Evolutionary conservation across 2,888 invertebrate species (phyloP).

Genomic region (Neoitamus cyanurus): DNA sequence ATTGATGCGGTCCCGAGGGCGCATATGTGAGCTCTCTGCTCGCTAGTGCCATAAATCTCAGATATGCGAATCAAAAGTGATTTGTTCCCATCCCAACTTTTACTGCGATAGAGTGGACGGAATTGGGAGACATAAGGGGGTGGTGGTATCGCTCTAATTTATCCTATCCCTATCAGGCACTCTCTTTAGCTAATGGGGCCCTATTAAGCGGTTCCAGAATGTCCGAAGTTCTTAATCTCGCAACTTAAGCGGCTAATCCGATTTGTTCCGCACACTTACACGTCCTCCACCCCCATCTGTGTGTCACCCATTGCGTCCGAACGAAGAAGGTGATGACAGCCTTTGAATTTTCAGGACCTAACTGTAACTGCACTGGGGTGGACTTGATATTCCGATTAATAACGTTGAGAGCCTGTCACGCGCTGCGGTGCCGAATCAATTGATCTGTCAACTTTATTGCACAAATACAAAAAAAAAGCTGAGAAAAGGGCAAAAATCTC

Average conservation of each 20-base stretch:
- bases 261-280: conserved; percentile 38
- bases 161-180: not conserved
- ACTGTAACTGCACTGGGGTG: not conserved
- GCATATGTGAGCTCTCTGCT: not conserved
- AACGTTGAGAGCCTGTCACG: conserved; percentile 23
- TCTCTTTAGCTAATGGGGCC: conserved; percentile 28
- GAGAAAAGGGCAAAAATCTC: not conserved
- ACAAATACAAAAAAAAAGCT: conserved; percentile 41
- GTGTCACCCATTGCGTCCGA: not conserved
- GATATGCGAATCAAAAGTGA: conserved; percentile 42
- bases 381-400: conserved; percentile 21
- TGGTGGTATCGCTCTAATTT: not conserved
- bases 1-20: not conserved
- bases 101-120: not conserved
- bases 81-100: conserved; percentile 20
- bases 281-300: not conserved
- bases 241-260: conserved; percentile 41
- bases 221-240: conserved; percentile 44
- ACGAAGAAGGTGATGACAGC: conserved; percentile 33
- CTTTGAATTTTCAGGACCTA: conserved; percentile 9
- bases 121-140: not conserved
- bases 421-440: conserved; percentile 31
- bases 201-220: conserved; percentile 47
- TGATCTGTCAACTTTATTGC: conserved; percentile 46
- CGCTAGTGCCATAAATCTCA: conserved; percentile 27